Evolutionary conservation across 2,113 vertebrate species (phyloP), one percentile per base, ranked within the genome.

Genomic region (Ctenomys sociabilis): DNA sequence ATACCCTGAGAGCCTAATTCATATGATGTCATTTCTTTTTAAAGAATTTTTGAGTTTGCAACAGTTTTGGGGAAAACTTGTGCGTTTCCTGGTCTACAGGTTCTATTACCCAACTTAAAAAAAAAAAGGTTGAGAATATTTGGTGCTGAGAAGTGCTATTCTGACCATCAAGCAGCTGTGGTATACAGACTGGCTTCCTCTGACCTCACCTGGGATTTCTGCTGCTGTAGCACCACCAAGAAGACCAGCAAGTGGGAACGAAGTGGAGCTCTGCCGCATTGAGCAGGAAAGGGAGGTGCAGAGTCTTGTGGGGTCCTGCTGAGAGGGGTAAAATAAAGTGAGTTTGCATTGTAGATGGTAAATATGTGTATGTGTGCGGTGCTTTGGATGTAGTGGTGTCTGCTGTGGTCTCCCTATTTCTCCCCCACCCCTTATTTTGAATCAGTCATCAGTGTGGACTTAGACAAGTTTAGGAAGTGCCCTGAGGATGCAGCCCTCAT

Each of bases 1-100:
- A 88, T 96, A 97, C 61, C 84, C 96, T 73, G 59, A 97, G 94
- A 84, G 83, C 95, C 96, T 97, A 97, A 72, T 95, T 98, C 54
- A 54, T 68, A 13, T 98, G 96, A 96, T 98, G 97, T 98, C 26
- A 92, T 93, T 97, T 97, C 97, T 98, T 97, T 98, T 98, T 98
- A 97, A 98, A 98, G 78, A 43, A n/a, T 54, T 95, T 90, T 80
- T 86, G 43, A 93, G 32, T 93, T 88, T 94, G 28, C 52, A 95
- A 54, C 72, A 96, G 59, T 66, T 96, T 96, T 84, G 87, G 57
- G 43, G 90, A 91, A 95, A 95, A 54, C 77, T 70, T 92, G 63
- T 80, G 8, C 72, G 70, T 95, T 92, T 97, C 70, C 85, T 95
- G 52, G 2, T 84, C 63, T 89, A 64, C 63, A 45, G 63, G 91